Base-by-base conservation (phyloP, 2,888 invertebrate species). In the Microplitis manilae region DNA sequence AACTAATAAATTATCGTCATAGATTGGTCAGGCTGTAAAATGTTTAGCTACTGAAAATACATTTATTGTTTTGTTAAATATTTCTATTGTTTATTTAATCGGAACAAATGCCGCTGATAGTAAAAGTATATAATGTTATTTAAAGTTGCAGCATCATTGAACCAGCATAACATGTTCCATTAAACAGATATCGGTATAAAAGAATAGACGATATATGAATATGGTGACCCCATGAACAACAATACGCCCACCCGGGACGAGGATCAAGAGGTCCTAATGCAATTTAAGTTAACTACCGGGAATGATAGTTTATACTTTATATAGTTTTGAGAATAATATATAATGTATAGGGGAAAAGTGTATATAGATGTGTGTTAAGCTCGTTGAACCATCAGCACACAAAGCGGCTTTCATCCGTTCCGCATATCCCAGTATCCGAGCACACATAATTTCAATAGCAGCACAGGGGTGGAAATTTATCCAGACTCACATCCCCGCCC, bases 221-320 rank as follows among this genome's bases (percentile, higher is more conserved):
- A 60, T 17, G 9, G 41, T 8, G 6, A 77, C 78, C 79, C 82
- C 80, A 77, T 78, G 77, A 72, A 81, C 82, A 80, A 83, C 82
- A 81, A 82, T 81, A 82, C 83, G 82, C 83, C 82, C 83, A 84
- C 82, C 83, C 82, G 78, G 82, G 77, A 69, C 65, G 80, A 80
- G 78, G 72, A 50, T 68, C 80, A 81, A 84, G 82, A 83, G 83
- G 83, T 83, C 82, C 84, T 87, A 87, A 87, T 87, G 85, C 86
- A 87, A 87, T 87, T 87, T 87, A 86, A 87, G 87, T 86, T 87
- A 86, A 87, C 87, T 86, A 84, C 85, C 83, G 84, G 82, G 85
- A 86, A 83, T 82, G 84, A 85, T 83, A 83, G 82, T 83, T 82
- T 86, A 84, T 85, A 80, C 70, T 74, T 73, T 75, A 75, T 77